Evolutionary conservation across 64 coral and sea anemone species (phyloP), one percentile per base, ranked within the genome.

Genomic region (Montipora foliosa): DNA sequence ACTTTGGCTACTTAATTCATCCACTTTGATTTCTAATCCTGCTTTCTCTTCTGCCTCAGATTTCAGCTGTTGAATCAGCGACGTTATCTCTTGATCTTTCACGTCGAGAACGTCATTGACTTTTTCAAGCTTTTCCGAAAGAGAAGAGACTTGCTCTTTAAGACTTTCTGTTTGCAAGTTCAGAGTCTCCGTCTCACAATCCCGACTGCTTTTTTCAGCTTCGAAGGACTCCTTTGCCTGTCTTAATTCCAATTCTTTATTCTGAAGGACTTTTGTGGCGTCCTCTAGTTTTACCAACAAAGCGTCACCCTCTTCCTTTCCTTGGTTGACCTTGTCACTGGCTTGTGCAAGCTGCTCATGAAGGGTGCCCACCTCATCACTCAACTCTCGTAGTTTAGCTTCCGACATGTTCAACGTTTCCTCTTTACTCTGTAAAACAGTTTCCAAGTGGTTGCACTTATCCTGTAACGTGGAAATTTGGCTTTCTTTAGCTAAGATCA

Each of bases 21-120:
- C 82, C 10, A 78, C 24, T 4, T 76, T 88, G 25, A 47, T 62
- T 45, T 76, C 83, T 4, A 97, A 61, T 3, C 44, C 47, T 49
- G 85, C 75, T 62, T 91, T 97, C 10, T 97, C 83, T 12, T 94
- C 83, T 80, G 80, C 61, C 14, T 77, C 82, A 69, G 55, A 19
- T 11, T 90, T 89, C 5, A 97, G 37, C 81, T 94, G 79, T 75
- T 62, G 46, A 51, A 87, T 97, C 24, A 97, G 47, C 5, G 79
- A 29, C 3, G 51, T 58, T 57, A 91, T 91, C 47, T 91, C 89
- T 44, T 45, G 79, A 58, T 82, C 80, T 82, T 74, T 82, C 6
- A 16, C 29, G 11, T 91, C 79, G 11, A 74, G 20, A 44, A 60
- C 64, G 12, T 21, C 50, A 20, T 16, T 16, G 19, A 59, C 20